Conservation (phyloP, 2,888 invertebrate genomes). For the Acleris sparsana region DNA sequence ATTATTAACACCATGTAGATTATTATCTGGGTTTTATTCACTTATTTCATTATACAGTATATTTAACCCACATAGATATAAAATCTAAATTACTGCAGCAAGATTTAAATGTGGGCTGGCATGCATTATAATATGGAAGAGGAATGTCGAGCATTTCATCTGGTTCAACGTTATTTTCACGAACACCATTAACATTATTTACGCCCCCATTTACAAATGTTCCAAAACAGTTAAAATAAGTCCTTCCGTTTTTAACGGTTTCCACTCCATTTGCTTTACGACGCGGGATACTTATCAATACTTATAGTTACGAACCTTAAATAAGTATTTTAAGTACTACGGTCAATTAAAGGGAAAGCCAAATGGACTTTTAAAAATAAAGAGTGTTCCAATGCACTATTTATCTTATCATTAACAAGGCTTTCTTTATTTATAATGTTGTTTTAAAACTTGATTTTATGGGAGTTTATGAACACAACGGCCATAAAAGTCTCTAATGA, state of each 20-base stretch:
- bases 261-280: constrained; percentile 59
- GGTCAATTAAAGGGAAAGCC: constrained; percentile 70
- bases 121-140: constrained; percentile 13
- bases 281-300: constrained; percentile 42
- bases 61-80: constrained; percentile 1
- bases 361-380: constrained; percentile 49
- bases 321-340: constrained; percentile 58
- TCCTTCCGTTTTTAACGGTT: constrained; percentile 42
- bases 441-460: constrained; percentile 54
- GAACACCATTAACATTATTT: constrained; percentile 34
- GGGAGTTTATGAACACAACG: constrained; percentile 55
- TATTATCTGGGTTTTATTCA: constrained; percentile 22
- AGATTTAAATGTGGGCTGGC: background rate
- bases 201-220: constrained; percentile 40
- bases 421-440: constrained; percentile 52
- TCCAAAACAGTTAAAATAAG: constrained; percentile 34
- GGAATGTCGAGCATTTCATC: constrained; percentile 26
- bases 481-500: constrained; percentile 58
- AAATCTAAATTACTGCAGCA: constrained; percentile 4
- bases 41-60: constrained; percentile 1
- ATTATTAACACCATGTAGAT: constrained; percentile 23
- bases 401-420: constrained; percentile 63
- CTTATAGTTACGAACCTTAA: constrained; percentile 53
- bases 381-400: constrained; percentile 51
- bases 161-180: constrained; percentile 29